Base-by-base conservation (phyloP, 1,140 invertebrate species). In the Microplitis mediator region DNA sequence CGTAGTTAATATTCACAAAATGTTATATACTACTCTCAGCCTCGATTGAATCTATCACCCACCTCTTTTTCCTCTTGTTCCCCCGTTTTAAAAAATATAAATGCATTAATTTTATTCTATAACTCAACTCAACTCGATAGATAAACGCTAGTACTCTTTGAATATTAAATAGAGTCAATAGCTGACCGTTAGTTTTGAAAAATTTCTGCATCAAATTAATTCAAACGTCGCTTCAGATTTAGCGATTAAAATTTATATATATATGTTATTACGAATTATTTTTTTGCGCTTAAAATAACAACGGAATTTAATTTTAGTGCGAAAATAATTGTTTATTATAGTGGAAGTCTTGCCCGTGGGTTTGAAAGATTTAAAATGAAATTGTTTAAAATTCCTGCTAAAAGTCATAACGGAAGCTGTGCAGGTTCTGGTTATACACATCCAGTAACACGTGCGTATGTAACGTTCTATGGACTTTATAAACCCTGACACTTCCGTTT, bases 1-100 rank as follows among this genome's bases (percentile, higher is more conserved):
- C 65, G 58, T 73, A 68, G 64, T 74, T 74, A 74, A 61, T 74
- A 74, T 74, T 74, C 72, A 61, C 62, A 4, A 34, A 63, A 68
- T 70, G 23, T 34, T 56, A 54, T 58, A 5, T 14, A 13, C 36
- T 52, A 61, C 66, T 60, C 61, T 63, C 66, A 56, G 72, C 56
- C 23, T 74, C 62, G 65, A 69, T 74, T 51, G 23, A 52, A 39
- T 67, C 65, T 67, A 67, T 67, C 39, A 52, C 16, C 45, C 34
- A 52, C 45, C 32, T 8, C 14, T 35, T 36, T 39, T 54, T 54
- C 51, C 9, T 31, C n/a, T 9, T 52, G 9, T 67, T 50, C 8
- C 39, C 50, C 50, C 6, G 23, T 23, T n/a, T 11, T 13, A 11
- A 23, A 67, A 54, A 67, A 67, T 39, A 4, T 14, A 35, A 54